Base-by-base conservation (phyloP, 2,888 invertebrate genomes). In the Rhogogaster chlorosoma region DNA sequence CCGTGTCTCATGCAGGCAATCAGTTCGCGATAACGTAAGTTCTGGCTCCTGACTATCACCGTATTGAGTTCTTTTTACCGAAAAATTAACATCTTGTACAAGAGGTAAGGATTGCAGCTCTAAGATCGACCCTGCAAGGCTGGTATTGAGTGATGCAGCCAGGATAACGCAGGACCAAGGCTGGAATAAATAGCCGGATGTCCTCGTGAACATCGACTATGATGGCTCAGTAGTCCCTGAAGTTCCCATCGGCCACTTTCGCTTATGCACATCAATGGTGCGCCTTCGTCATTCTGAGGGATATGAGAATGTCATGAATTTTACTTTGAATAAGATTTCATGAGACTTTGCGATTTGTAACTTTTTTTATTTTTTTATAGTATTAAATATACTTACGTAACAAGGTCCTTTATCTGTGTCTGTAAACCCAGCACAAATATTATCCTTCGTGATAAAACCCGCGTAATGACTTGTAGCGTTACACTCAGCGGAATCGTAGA, bases 231-330 rank as follows among this genome's bases (percentile, higher is more conserved):
- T 77, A 96, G 91, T 22, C 96, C 96, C 87, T 95, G 95, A 75
- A 96, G 93, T 89, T 95, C 95, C 96, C 96, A 96, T 82, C 93
- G 93, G 53, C 94, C 94, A 4, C 93, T 93, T 85, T 95, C 94
- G 71, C 94, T 94, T 88, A 94, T 93, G 88, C 96, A 96, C 95
- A 96, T 95, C 84, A 96, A 89, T 12, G 96, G 96, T 29, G 96
- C 95, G n/a, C 96, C 96, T 92, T 95, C 95, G 88, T 96, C 95
- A 88, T 95, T 95, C 96, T 96, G 89, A 82, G 94, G 93, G 84
- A 88, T 38, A 61, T 61, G 57, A 10, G 57, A 22, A 45, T 18
- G 36, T 75, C 12, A 83, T 75, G 38, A 78, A 78, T 53, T 57
- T 84, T 53, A 36, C 15, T 38, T 61, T 2, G 9, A 61, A 61